Evolutionary conservation across 2,888 invertebrate species (phyloP).

Genomic region (Dynastes grantii): DNA sequence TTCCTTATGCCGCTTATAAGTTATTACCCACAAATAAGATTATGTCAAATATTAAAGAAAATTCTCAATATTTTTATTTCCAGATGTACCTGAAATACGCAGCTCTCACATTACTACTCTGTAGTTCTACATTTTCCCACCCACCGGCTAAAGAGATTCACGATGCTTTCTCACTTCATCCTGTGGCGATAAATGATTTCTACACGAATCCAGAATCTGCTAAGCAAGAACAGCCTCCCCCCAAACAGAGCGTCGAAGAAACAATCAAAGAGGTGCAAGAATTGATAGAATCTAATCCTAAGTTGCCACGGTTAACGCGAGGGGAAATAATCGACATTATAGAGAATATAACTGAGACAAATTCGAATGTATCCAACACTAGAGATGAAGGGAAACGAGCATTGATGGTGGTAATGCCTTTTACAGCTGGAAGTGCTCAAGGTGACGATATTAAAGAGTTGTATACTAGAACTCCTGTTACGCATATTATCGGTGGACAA

Average conservation of each 20-base stretch:
- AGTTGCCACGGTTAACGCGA: slow-evolving; percentile 77
- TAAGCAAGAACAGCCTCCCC: not conserved
- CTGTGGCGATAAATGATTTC: slow-evolving; percentile 48
- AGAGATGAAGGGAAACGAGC: slow-evolving; percentile 71
- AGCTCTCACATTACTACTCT: not conserved
- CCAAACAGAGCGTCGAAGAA: slow-evolving; percentile 69
- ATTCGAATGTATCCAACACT: slow-evolving; percentile 62
- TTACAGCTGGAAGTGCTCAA: slow-evolving; percentile 74
- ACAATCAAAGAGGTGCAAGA: slow-evolving; percentile 81
- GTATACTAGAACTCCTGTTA: slow-evolving; percentile 78
- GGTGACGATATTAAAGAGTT: slow-evolving; percentile 75
- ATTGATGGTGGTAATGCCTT: slow-evolving; percentile 80
- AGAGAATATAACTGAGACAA: slow-evolving; percentile 77
- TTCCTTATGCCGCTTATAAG: no score
- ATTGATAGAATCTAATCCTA: slow-evolving; percentile 75
- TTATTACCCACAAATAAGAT: no score
- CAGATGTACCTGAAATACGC: slow-evolving; percentile 39
- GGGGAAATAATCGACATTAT: slow-evolving; percentile 79
- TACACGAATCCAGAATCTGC: slow-evolving; percentile 19
- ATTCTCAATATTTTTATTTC: slow-evolving; percentile 5
- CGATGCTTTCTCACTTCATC: slow-evolving; percentile 39
- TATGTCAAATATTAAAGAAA: no score
- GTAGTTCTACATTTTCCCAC: not conserved
- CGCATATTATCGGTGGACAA: slow-evolving; percentile 72
- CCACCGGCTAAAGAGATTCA: slow-evolving; percentile 8